Base-by-base conservation (phyloP, 2,797 vertebrate genomes). In the Hyperoplus immaculatus region DNA sequence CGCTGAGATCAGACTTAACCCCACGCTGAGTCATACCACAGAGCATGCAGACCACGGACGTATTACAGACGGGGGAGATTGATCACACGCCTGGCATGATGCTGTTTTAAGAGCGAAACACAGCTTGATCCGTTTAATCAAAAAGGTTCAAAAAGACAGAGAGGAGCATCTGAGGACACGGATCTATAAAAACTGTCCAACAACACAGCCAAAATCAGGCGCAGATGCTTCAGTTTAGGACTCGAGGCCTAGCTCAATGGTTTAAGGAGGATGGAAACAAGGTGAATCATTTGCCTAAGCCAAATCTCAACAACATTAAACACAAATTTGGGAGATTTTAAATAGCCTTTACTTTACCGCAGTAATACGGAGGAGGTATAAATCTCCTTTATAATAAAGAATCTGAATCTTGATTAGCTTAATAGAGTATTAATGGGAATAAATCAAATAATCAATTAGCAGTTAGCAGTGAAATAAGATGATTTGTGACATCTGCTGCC, bases 1-100 rank as follows among this genome's bases (percentile, higher is more conserved):
- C 43, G 29, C 89, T 64, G 90, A 86, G 92, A 89, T 90, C 86
- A 89, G 81, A 79, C 72, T 65, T 46, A 67, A 74, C 75, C 85
- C 46, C 90, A 74, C 84, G 15, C 80, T 50, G 89, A 69, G 80
- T 57, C 65, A 46, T 4, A 68, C 82, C 76, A 51, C 85, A 51
- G 82, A 3, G 75, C 68, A 39, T 47, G 73, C 67, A 78, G 80
- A 60, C 15, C 29, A 72, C 42, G 41, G 81, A 50, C 13, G n/a
- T 74, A 53, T 71, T 81, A 87, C 53, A 39, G 49, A 4, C 64
- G 10, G 77, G 61, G 41, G 70, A 73, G 79, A 87, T 83, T 89
- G 87, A 92, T 89, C 87, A 54, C 82, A 68, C 85, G 41, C 62
- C 2, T 3, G 66, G 77, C 68, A 85, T 63, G 84, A 75, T 4